Evolutionary conservation across 2,888 invertebrate genomes (phyloP).

Genomic region (Amiota mariae): DNA sequence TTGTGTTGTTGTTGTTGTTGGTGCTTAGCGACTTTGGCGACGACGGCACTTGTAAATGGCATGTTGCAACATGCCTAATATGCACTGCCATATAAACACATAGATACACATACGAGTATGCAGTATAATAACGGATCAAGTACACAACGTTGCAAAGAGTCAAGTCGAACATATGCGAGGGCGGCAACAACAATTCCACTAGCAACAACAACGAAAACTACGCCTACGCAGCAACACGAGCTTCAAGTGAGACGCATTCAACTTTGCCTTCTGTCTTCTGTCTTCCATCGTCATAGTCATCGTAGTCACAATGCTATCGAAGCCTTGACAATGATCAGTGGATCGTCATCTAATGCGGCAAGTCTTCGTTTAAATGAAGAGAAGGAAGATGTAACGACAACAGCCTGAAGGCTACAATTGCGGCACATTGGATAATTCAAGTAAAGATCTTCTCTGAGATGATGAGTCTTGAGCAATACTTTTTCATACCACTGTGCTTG

Average conservation of each 20-base stretch:
- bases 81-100: constrained; percentile 52
- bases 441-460: too few species aligned
- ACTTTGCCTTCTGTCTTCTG: not conserved
- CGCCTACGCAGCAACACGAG: constrained; percentile 29
- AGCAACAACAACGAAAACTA: constrained; percentile 24
- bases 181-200: constrained; percentile 49
- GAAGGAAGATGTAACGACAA: not conserved
- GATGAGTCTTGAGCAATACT: too few species aligned
- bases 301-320: not conserved
- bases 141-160: constrained; percentile 35
- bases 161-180: constrained; percentile 23
- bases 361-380: not conserved
- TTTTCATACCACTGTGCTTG: constrained; percentile 7
- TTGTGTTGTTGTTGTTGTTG: constrained; percentile 37
- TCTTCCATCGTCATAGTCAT: not conserved
- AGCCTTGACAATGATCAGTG: constrained; percentile 65
- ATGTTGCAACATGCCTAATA: constrained; percentile 67
- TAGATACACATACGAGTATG: constrained; percentile 33
- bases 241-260: constrained; percentile 1
- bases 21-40: not conserved
- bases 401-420: not conserved
- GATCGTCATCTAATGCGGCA: constrained; percentile 54
- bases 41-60: constrained; percentile 65
- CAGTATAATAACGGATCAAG: constrained; percentile 41
- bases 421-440: constrained; percentile 1